These are phyloP conservation scores for Drosophila melanosoma DNA, from an alignment of 2,888 invertebrate species.

Conservation along the genomic window DNA sequence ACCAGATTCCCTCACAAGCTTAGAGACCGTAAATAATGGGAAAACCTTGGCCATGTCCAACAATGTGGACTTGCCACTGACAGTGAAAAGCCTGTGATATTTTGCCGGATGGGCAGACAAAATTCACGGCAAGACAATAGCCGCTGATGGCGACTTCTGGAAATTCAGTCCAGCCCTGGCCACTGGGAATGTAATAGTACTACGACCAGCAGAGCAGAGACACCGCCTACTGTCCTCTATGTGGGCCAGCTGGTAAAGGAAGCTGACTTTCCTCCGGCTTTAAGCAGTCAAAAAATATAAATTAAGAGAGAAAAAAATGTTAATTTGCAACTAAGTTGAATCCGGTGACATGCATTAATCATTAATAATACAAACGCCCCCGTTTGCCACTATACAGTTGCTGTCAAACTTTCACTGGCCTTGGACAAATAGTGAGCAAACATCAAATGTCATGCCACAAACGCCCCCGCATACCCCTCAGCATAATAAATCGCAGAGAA, in stretches of 20 bases:
- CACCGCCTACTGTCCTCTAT: constrained; percentile 95
- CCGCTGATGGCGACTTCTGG: constrained; percentile 94
- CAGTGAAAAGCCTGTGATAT: constrained; percentile 90
- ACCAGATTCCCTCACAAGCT: constrained; percentile 91
- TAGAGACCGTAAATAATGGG: constrained; percentile 98
- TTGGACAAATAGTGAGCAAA: constrained; percentile 27
- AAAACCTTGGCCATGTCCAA: constrained; percentile 92
- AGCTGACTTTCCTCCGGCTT: constrained; percentile 94
- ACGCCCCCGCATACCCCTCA: neutral
- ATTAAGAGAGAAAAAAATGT: constrained; percentile 6
- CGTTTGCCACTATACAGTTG: constrained; percentile 6
- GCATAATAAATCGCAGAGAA: constrained; percentile 30
- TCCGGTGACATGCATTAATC: constrained; percentile 52
- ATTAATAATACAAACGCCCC: constrained; percentile 41
- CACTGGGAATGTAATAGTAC: constrained; percentile 90
- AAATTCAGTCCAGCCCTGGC: constrained; percentile 94
- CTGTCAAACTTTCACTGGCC: constrained; percentile 65
- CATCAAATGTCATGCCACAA: constrained; percentile 21
- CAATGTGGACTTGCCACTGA: constrained; percentile 88
- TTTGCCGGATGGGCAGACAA: constrained; percentile 97
- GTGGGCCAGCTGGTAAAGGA: constrained; percentile 93
- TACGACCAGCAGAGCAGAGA: constrained; percentile 98
- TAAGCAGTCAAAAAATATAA: constrained; percentile 1
- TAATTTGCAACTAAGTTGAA: constrained; percentile 29
- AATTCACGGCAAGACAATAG: constrained; percentile 90